These are phyloP conservation scores for Isaurus tuberculatus DNA, from an alignment of 92 coral and sea anemone species.

Conservation along the genomic window DNA sequence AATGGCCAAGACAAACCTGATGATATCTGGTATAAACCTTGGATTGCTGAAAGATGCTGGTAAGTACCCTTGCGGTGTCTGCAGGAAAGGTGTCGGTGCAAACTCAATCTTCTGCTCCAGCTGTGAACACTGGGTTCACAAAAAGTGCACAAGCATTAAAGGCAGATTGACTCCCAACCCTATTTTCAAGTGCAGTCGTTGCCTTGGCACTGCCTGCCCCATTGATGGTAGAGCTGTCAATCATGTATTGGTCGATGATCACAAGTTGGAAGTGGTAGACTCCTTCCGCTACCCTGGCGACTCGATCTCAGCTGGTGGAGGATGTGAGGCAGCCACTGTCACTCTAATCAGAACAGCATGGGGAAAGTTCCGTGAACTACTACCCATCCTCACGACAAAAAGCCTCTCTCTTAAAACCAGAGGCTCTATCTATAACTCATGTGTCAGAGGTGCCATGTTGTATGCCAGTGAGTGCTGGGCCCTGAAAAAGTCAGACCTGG, in stretches of 20 bases:
- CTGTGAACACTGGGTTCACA: conserved; percentile 35
- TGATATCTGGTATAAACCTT: background rate
- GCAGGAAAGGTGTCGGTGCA: conserved; percentile 29
- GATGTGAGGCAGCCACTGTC: conserved; percentile 20
- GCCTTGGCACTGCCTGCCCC: conserved; percentile 1
- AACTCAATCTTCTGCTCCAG: conserved; percentile 13
- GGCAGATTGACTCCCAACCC: conserved; percentile 21
- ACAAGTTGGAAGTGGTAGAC: background rate
- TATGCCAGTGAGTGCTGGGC: conserved; percentile 11
- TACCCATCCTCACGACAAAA: too few relatives aligned
- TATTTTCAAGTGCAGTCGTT: conserved; percentile 12
- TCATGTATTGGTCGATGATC: background rate
- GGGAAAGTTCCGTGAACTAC: background rate
- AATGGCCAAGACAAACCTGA: conserved; percentile 29
- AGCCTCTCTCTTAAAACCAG: background rate
- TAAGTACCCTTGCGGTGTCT: conserved; percentile 16
- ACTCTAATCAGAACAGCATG: background rate
- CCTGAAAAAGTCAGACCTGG: background rate
- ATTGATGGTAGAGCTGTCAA: background rate
- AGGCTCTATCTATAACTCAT: background rate
- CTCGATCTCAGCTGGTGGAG: conserved; percentile 20
- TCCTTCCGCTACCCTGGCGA: too few relatives aligned
- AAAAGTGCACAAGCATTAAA: background rate
- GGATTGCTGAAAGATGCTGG: background rate
- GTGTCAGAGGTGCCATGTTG: conserved; percentile 15